phyloP scores from a whole-genome alignment of 2,888 invertebrate species.

The Drosophila acutilabella region DNA sequence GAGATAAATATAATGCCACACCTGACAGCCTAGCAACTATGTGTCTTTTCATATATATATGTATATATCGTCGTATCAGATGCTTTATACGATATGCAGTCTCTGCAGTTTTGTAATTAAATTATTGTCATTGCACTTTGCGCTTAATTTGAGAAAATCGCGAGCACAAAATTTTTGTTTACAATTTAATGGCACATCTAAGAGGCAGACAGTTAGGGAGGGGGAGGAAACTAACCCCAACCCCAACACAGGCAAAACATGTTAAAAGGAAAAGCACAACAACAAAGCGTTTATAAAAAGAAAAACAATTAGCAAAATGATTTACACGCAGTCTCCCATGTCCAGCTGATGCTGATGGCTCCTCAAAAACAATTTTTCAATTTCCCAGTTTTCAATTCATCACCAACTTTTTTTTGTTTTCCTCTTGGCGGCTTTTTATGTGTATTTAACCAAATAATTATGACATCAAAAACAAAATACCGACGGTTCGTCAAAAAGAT shows the following conservation, averaged over 20 bases:
- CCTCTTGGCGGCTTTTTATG: slow-evolving; percentile 22
- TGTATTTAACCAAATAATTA: slow-evolving; percentile 77
- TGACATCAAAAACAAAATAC: slow-evolving; percentile 75
- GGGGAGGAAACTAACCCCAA: slow-evolving; percentile 17
- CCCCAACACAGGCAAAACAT: slow-evolving; percentile 24
- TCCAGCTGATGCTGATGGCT: slow-evolving; percentile 43
- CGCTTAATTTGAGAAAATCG: slow-evolving; percentile 65
- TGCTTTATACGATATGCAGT: slow-evolving; percentile 9
- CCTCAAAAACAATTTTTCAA: slow-evolving; percentile 50
- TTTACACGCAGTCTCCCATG: slow-evolving; percentile 78
- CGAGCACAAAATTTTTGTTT: slow-evolving; percentile 52
- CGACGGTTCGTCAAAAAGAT: slow-evolving; percentile 56
- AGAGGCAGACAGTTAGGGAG: slow-evolving; percentile 11
- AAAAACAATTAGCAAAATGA: slow-evolving; percentile 78
- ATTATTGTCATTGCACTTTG: slow-evolving; percentile 73
- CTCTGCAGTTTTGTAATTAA: slow-evolving; percentile 64
- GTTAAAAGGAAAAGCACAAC: slow-evolving; percentile 48
- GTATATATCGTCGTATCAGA: not conserved
- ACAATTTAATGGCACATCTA: slow-evolving; percentile 76
- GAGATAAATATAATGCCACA: slow-evolving; percentile 19
- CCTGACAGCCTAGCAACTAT: slow-evolving; percentile 52
- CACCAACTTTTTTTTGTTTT: slow-evolving; percentile 2
- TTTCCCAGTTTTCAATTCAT: slow-evolving; percentile 52
- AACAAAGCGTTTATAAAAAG: slow-evolving; percentile 49
- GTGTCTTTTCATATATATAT: slow-evolving; percentile 20